Percentiles rank a stretch among this genome's conserved stretches.
Conservation (phyloP, 2,113 vertebrate genomes). For the Lepisosteus oculatus region DNA sequence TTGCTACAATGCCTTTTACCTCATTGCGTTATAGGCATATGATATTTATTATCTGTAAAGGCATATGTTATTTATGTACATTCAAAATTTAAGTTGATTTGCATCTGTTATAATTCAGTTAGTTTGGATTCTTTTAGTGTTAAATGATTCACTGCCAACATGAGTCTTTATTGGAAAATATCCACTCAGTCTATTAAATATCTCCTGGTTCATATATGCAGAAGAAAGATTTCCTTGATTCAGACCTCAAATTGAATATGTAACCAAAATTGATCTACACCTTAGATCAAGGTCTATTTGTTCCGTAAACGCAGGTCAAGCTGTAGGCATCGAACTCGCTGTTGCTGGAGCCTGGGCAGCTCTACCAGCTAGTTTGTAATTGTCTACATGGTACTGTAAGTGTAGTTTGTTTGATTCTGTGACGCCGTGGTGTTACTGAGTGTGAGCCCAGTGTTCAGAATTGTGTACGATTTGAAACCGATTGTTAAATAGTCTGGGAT, state of each 20-base stretch:
- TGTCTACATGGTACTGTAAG: slow-evolving; percentile 39
- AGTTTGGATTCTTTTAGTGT: not conserved
- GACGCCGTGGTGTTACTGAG: slow-evolving; percentile 44
- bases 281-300: too few species aligned
- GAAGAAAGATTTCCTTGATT: too few species aligned
- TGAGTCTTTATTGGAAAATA: slow-evolving; percentile 4
- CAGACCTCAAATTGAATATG: too few species aligned
- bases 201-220: not conserved
- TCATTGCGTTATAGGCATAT: too few species aligned
- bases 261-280: too few species aligned
- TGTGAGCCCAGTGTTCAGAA: slow-evolving; percentile 35
- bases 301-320: not conserved
- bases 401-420: slow-evolving; percentile 43
- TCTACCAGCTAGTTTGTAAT: slow-evolving; percentile 12
- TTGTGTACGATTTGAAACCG: slow-evolving; percentile 43
- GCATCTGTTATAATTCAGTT: too few species aligned
- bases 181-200: not conserved
- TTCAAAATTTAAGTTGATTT: too few species aligned
- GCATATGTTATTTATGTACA: too few species aligned
- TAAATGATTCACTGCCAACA: not conserved
- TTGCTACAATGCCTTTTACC: too few species aligned
- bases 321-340: slow-evolving; percentile 5
- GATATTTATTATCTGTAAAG: too few species aligned
- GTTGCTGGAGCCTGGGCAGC: not conserved
- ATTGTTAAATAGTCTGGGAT: slow-evolving; percentile 4